phyloP scores from a whole-genome alignment of 2,888 invertebrate species.

The Xestia rhomboidea region DNA sequence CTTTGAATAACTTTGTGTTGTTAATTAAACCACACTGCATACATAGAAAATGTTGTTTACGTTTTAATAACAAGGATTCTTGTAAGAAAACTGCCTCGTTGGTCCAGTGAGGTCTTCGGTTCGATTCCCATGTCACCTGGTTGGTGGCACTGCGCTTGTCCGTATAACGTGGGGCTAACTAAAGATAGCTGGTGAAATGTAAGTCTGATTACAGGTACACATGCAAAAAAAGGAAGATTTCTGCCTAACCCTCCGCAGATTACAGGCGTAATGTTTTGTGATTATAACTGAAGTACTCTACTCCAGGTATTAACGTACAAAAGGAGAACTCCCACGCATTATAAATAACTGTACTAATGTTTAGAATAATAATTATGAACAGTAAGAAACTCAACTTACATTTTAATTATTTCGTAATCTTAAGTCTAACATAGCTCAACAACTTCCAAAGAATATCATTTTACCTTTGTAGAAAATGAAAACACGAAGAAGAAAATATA shows the following conservation, averaged over 20 bases:
- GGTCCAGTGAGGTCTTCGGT: not conserved
- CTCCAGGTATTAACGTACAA: not conserved
- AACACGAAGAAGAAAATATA: not conserved
- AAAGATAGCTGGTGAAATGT: not conserved
- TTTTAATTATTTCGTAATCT: conserved; percentile 13
- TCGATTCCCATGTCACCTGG: not conserved
- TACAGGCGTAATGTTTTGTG: not conserved
- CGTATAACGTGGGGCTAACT: not conserved
- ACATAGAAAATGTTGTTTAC: conserved; percentile 21
- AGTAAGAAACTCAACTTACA: not conserved
- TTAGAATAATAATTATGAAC: not conserved
- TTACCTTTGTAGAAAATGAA: not conserved
- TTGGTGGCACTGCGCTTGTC: not conserved
- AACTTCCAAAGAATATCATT: conserved; percentile 32
- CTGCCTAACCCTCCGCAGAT: not conserved
- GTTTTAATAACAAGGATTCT: conserved; percentile 32
- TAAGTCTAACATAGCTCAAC: not conserved
- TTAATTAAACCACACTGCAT: conserved; percentile 41
- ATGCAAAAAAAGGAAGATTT: not conserved
- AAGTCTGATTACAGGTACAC: not conserved
- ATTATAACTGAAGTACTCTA: not conserved
- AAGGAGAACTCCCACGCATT: not conserved
- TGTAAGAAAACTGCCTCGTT: not conserved
- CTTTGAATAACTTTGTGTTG: conserved; percentile 40
- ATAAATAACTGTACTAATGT: not conserved